These are phyloP conservation scores for Hippoglossus hippoglossus DNA, from an alignment of 2,797 vertebrate genomes.

Conservation along the genomic window DNA sequence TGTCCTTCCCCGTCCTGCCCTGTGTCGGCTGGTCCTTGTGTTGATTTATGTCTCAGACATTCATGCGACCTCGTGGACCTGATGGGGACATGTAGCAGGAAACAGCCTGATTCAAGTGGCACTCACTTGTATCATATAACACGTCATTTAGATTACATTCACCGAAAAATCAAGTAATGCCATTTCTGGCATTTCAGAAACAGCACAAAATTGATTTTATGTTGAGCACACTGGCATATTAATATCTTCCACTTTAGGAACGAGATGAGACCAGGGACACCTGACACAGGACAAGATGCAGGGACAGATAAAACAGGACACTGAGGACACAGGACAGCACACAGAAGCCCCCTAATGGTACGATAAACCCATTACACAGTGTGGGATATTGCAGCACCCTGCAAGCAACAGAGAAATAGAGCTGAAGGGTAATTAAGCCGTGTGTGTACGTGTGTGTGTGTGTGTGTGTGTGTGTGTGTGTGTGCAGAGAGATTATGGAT, in stretches of 20 bases:
- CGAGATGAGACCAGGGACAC: neutral
- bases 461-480: too few relatives aligned
- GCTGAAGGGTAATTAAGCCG: neutral
- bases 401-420: neutral
- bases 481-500: neutral
- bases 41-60: slow-evolving; percentile 24
- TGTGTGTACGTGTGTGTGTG: neutral
- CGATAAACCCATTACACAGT: slow-evolving; percentile 44
- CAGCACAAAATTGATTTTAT: neutral
- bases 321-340: slow-evolving; percentile 25
- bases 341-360: slow-evolving; percentile 57
- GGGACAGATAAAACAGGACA: slow-evolving; percentile 10
- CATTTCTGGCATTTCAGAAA: neutral
- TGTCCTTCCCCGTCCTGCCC: slow-evolving; percentile 37
- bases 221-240: slow-evolving; percentile 1
- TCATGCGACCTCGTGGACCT: slow-evolving; percentile 6
- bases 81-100: slow-evolving; percentile 12
- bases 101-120: neutral
- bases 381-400: neutral
- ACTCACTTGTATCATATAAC: neutral
- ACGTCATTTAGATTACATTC: too few relatives aligned
- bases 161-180: slow-evolving; percentile 8
- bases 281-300: slow-evolving; percentile 1
- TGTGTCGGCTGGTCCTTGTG: neutral
- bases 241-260: neutral